These are phyloP conservation scores for Hirundichthys speculiger DNA, from an alignment of 2,113 vertebrate genomes.

Conservation along the genomic window DNA sequence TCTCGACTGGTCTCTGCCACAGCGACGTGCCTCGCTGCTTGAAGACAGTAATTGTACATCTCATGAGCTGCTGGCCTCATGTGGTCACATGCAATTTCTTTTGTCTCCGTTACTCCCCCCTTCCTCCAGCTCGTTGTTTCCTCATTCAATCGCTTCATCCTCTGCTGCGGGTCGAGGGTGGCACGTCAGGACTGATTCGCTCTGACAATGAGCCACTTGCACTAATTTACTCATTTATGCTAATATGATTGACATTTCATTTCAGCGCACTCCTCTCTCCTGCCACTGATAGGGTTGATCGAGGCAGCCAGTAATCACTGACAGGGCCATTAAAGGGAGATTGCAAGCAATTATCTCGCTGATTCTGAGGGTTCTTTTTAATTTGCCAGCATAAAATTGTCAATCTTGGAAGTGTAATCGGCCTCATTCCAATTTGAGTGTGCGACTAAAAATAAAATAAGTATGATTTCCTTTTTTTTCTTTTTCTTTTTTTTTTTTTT, in stretches of 20 bases:
- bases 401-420: constrained; percentile 77
- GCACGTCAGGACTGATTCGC: constrained; percentile 88
- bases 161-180: constrained; percentile 49
- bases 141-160: constrained; percentile 41
- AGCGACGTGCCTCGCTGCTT: constrained; percentile 15
- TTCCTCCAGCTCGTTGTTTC: constrained; percentile 11
- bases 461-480: constrained; percentile 18
- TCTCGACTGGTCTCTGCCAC: constrained; percentile 29
- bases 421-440: constrained; percentile 63
- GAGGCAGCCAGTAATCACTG: constrained; percentile 81
- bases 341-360: constrained; percentile 91
- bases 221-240: constrained; percentile 92
- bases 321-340: constrained; percentile 85
- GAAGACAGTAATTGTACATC: constrained; percentile 57
- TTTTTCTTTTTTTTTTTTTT: too few relatives aligned
- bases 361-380: constrained; percentile 92
- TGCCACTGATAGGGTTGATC: constrained; percentile 60
- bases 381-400: constrained; percentile 94
- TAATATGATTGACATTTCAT: constrained; percentile 93
- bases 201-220: constrained; percentile 91
- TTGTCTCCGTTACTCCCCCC: constrained; percentile 36
- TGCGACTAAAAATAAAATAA: constrained; percentile 70
- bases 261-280: constrained; percentile 66
- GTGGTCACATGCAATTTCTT: too few relatives aligned
- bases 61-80: constrained; percentile 58